Base-by-base conservation (phyloP, 2,113 vertebrate species). In the Myiopsitta monachus region DNA sequence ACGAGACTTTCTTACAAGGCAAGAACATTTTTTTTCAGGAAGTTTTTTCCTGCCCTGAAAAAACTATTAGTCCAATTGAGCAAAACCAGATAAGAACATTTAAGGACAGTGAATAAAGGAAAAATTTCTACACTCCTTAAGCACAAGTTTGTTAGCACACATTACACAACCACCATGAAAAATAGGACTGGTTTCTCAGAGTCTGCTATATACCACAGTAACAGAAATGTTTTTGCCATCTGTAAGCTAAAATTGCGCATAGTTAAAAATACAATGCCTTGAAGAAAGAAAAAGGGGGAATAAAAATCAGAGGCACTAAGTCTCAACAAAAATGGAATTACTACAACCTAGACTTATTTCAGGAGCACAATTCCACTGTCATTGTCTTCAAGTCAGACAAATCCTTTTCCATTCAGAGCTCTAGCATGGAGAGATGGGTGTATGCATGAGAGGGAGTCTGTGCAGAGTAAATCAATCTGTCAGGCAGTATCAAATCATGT, bases 401-500 rank as follows among this genome's bases (percentile, higher is more conserved):
- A 54, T 74, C 30, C 28, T 72, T 69, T 90, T 61, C 49, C 62
- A 46, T 61, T 70, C 68, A 81, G 85, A 74, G 73, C 14, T 88
- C 33, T 74, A 39, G 46, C 59, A 47, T 0, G 0, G 39, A 49
- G 55, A 81, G 46, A 70, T 16, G 68, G 33, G 61, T 70, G 46
- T 14, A 30, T 0, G 43, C 44, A 22, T 31, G 64, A 0, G 0
- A 47, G 86, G 47, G 43, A 95, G 36, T 7, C 80, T 52, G 31
- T 51, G 39, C 47, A 64, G 39, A 61, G 79, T 88, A 95, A 96
- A 90, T 77, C 88, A 78, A 96, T 67, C 93, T 96, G 88, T 64
- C 94, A 92, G 73, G 47, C 39, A 78, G 64, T 81, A 95, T 90
- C 83, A 78, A 90, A 94, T 82, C 67, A 88, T 64, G 22, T 47